These are phyloP conservation scores for Gerris buenoi DNA, from an alignment of 1,140 invertebrate species.

Conservation along the genomic window DNA sequence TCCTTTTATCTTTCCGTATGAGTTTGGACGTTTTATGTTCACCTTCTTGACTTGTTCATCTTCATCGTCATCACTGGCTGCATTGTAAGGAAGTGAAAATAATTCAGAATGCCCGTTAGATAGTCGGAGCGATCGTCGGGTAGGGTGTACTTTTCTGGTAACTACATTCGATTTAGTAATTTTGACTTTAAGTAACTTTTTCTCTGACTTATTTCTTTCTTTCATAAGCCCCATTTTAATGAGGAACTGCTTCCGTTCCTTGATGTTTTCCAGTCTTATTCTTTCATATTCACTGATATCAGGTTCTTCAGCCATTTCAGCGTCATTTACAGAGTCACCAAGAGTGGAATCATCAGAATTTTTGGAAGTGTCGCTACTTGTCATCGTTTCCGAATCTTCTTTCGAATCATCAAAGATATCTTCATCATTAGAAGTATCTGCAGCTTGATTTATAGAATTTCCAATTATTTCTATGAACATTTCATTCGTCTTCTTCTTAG, in stretches of 20 bases:
- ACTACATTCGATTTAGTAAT: neutral
- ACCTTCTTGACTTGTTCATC: neutral
- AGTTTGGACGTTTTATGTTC: neutral
- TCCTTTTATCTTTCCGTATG: slow-evolving; percentile 18
- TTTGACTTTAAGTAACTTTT: neutral
- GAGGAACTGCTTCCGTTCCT: neutral
- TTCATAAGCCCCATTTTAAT: neutral
- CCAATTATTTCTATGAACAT: neutral
- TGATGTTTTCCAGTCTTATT: neutral
- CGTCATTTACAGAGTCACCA: neutral
- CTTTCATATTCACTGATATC: neutral
- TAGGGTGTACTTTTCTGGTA: neutral
- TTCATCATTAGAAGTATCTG: neutral
- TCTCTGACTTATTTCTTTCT: neutral
- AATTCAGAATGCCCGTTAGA: neutral
- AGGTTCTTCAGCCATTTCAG: neutral
- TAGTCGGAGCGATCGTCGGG: neutral
- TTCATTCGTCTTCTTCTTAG: neutral
- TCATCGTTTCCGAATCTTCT: neutral
- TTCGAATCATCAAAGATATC: neutral
- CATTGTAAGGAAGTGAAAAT: neutral
- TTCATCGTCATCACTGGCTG: neutral
- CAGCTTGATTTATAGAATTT: neutral
- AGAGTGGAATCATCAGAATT: neutral
- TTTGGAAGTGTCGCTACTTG: neutral